Conservation (phyloP, 2,113 vertebrate species). For the Campylomormyrus tamandua region DNA sequence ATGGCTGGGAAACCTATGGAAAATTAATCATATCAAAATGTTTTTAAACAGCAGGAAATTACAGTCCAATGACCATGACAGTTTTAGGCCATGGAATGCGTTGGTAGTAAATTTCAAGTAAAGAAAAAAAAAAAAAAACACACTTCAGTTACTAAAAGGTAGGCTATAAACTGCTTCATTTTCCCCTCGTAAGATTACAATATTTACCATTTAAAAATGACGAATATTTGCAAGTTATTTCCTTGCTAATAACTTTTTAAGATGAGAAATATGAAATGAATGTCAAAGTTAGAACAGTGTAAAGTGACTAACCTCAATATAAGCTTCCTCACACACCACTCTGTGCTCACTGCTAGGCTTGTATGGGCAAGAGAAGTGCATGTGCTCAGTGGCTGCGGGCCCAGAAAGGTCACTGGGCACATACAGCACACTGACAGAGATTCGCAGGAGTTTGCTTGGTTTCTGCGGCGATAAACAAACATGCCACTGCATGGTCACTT, state of each 20-base stretch:
- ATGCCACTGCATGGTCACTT: neutral
- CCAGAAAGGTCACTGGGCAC: neutral
- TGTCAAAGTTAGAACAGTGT: neutral
- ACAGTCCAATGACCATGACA: neutral
- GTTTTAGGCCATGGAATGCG: neutral
- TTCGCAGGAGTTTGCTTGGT: neutral
- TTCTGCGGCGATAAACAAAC: neutral
- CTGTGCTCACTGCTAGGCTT: neutral
- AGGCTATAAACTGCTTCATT: neutral
- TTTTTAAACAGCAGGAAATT: neutral
- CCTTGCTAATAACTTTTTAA: neutral
- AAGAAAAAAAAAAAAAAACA: neutral
- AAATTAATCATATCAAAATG: neutral
- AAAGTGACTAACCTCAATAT: constrained; percentile 8
- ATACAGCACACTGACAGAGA: constrained; percentile 1
- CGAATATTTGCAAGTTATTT: neutral
- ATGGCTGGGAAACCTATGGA: neutral
- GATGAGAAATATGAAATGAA: neutral
- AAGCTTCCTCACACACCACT: constrained; percentile 18
- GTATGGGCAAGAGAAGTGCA: constrained; percentile 7
- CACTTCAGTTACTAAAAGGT: neutral
- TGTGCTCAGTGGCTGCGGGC: neutral
- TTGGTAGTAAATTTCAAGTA: neutral
- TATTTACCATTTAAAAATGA: neutral
- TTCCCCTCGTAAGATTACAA: neutral